These are phyloP conservation scores for Daubentonia madagascariensis DNA, from an alignment of 2,113 vertebrate species.

Conservation along the genomic window DNA sequence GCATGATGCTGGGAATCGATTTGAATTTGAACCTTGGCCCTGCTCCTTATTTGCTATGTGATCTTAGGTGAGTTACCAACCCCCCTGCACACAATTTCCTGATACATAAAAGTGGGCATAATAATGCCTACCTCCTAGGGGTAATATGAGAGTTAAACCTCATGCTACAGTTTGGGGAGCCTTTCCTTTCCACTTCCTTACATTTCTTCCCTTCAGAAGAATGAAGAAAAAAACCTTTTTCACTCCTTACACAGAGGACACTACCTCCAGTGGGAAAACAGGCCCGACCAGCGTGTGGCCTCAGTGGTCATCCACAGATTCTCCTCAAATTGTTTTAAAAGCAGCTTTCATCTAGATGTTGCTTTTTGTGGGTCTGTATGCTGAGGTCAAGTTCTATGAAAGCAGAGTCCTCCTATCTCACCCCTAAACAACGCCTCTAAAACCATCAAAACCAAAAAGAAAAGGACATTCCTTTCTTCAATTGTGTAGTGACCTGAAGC, in stretches of 20 bases:
- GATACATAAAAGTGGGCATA: not conserved
- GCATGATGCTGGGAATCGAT: not conserved
- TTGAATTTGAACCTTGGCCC: not conserved
- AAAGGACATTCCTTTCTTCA: not conserved
- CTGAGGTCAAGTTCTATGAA: slow-evolving; percentile 52
- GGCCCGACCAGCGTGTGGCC: not conserved
- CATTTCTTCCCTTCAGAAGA: not conserved
- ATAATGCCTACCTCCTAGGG: not conserved
- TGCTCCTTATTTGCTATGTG: not conserved
- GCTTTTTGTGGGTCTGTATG: slow-evolving; percentile 28
- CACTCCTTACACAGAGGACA: not conserved
- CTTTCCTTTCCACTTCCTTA: not conserved
- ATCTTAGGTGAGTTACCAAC: not conserved
- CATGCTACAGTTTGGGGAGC: not conserved
- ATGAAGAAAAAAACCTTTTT: not conserved
- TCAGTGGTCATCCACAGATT: not conserved
- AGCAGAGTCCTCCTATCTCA: not conserved
- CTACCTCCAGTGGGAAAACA: not conserved
- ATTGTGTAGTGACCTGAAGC: not conserved
- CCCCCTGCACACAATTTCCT: not conserved
- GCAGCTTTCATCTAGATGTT: slow-evolving; percentile 5
- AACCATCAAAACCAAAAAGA: slow-evolving; percentile 26
- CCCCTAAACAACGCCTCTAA: slow-evolving; percentile 17
- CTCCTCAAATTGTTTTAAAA: slow-evolving; percentile 23
- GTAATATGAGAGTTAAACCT: not conserved